phyloP scores from a whole-genome alignment of 2,797 vertebrate genomes.

The Lagodon rhomboides region DNA sequence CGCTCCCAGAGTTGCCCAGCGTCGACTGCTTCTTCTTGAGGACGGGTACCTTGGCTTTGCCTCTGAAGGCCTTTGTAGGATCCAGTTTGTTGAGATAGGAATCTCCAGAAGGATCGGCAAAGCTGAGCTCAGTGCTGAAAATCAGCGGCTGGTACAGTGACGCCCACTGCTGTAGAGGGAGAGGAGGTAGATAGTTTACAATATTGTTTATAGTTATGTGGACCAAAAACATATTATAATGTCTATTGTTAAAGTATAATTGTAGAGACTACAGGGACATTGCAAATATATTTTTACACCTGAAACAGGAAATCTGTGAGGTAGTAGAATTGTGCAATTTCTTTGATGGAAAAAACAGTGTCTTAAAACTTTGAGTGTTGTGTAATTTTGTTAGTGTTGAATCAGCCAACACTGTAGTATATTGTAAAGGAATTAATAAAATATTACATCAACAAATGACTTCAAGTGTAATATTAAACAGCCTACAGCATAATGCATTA shows the following conservation, averaged over 20 bases:
- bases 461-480: no score
- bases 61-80: conserved; percentile 92
- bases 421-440: background rate
- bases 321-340: no score
- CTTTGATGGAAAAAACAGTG: background rate
- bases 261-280: background rate
- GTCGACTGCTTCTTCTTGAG: conserved; percentile 90
- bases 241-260: background rate
- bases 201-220: background rate
- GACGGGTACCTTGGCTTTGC: conserved; percentile 89
- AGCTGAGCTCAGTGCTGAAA: conserved; percentile 81
- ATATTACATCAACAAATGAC: no score
- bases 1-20: conserved; percentile 71
- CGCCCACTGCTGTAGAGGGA: conserved; percentile 93
- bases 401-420: conserved; percentile 17
- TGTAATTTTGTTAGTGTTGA: conserved; percentile 2
- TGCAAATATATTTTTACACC: background rate
- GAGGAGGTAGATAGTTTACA: conserved; percentile 10
- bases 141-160: conserved; percentile 95
- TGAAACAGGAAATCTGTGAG: no score
- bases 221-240: background rate
- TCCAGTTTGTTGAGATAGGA: conserved; percentile 93
- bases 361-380: background rate
- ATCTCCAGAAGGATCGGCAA: conserved; percentile 84
- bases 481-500: no score